Conservation (phyloP, 2,797 vertebrate genomes). For the Poecilia velifera region DNA sequence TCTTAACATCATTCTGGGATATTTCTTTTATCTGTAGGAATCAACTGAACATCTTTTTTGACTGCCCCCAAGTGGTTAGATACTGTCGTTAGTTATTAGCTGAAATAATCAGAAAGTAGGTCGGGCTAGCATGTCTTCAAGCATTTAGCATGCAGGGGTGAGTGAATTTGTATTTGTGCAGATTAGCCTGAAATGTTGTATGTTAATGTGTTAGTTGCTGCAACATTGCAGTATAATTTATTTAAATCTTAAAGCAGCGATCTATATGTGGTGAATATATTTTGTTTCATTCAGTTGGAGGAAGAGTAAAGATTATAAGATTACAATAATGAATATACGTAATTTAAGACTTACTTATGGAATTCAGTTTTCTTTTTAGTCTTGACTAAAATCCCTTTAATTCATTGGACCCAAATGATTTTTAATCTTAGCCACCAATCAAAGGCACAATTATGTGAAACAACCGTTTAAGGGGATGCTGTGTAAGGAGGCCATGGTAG, state of each 20-base stretch:
- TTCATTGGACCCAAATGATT: background rate
- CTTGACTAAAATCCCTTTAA: background rate
- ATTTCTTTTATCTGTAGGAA: background rate
- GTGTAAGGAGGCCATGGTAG: background rate
- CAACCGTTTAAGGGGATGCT: background rate
- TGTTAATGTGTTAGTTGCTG: background rate
- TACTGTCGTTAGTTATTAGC: background rate
- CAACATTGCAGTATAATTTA: background rate
- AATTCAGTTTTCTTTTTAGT: background rate
- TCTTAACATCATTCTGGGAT: background rate
- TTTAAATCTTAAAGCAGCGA: background rate
- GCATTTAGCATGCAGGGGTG: background rate
- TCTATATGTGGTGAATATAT: background rate
- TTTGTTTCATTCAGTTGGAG: background rate
- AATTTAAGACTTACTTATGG: background rate
- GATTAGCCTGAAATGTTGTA: background rate
- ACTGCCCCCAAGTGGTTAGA: background rate
- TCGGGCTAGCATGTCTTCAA: background rate
- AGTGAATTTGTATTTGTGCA: background rate
- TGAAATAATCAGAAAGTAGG: background rate
- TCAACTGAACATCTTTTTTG: background rate
- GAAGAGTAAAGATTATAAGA: background rate
- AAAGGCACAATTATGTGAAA: background rate
- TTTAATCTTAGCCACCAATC: background rate
- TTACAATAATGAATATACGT: background rate